Evolutionary conservation across 2,113 vertebrate genomes (phyloP).

Genomic region (Anser brachyrhynchus): DNA sequence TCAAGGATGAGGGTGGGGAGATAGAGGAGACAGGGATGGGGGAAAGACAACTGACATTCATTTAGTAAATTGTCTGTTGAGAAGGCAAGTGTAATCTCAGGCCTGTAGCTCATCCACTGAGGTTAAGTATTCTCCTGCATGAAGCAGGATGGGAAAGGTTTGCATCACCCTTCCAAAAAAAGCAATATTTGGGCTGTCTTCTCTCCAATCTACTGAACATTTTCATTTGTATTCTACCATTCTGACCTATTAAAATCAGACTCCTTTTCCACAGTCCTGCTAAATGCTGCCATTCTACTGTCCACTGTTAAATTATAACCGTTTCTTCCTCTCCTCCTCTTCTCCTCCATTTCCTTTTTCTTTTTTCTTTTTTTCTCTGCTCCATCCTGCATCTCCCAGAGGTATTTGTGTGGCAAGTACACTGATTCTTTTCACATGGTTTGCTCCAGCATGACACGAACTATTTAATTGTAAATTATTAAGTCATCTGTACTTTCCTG

Average conservation of each 20-base stretch:
- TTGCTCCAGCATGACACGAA: conserved; percentile 20
- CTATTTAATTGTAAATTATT: conserved; percentile 68
- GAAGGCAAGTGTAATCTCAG: not conserved
- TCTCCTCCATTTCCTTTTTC: not conserved
- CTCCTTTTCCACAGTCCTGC: not conserved
- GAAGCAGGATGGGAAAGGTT: not conserved
- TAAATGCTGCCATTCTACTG: not conserved
- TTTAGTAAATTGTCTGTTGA: not conserved
- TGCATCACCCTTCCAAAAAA: not conserved
- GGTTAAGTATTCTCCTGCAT: not conserved
- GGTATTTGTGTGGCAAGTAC: conserved; percentile 40
- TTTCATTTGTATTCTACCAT: not conserved
- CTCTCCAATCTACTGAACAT: not conserved
- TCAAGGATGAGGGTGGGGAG: not conserved
- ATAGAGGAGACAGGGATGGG: fast-evolving
- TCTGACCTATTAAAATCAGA: not conserved
- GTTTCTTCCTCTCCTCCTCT: not conserved
- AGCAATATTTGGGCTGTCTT: not conserved
- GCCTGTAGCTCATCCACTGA: not conserved
- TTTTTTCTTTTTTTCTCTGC: not conserved
- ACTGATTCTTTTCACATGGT: not conserved
- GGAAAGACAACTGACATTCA: not conserved
- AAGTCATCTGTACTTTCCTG: conserved; percentile 62
- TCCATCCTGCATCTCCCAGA: not conserved
- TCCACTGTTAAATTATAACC: not conserved